phyloP scores from a whole-genome alignment of 1,140 invertebrate genomes.

The Lasioglossum baleicum region DNA sequence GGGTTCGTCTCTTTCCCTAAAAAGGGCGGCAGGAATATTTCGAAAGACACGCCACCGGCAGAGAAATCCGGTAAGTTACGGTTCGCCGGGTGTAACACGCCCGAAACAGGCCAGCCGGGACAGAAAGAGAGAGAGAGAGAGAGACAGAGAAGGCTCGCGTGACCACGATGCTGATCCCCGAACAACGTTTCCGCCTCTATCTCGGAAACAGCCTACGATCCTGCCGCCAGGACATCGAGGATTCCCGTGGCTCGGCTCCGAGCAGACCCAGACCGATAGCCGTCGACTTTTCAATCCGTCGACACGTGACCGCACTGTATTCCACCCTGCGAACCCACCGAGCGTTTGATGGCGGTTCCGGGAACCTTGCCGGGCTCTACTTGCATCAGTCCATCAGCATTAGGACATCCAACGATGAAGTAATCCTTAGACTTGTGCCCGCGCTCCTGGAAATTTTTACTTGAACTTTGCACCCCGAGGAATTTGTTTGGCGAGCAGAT shows the following conservation, averaged over 20 bases:
- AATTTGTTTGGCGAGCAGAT: too few relatives aligned
- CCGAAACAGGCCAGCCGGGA: neutral
- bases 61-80: slow-evolving; percentile 27
- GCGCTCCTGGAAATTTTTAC: too few relatives aligned
- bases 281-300: slow-evolving; percentile 11
- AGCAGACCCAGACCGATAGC: neutral
- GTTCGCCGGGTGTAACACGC: slow-evolving; percentile 15
- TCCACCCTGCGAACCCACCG: too few relatives aligned
- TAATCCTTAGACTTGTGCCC: too few relatives aligned
- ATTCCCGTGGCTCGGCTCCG: neutral
- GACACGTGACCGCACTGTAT: neutral
- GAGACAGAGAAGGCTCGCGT: neutral
- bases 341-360: too few relatives aligned
- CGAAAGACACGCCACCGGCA: neutral
- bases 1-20: neutral
- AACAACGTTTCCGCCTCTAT: slow-evolving; percentile 15
- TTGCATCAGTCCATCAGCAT: too few relatives aligned
- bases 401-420: too few relatives aligned
- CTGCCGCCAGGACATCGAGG: too few relatives aligned
- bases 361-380: too few relatives aligned
- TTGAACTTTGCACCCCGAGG: too few relatives aligned
- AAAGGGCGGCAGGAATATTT: neutral
- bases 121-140: neutral
- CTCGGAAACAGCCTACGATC: neutral
- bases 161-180: slow-evolving; percentile 20